A percentile compares a stretch with the other conserved stretches of the same genome.
Conservation (phyloP, 2,113 vertebrate genomes). For the Asarcornis scutulata region DNA sequence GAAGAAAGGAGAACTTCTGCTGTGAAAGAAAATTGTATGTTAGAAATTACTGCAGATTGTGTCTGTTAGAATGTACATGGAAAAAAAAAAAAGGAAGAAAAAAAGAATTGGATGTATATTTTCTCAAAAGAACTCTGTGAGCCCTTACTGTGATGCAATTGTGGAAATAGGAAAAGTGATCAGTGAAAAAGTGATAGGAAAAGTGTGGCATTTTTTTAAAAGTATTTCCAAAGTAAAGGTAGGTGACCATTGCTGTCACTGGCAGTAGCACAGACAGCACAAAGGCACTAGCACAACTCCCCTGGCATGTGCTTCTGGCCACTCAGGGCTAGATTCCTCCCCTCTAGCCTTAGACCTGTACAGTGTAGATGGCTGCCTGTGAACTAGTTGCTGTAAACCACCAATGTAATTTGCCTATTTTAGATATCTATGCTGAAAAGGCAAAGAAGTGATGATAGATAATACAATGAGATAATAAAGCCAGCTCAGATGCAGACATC, state of each 20-base stretch:
- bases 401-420: neutral
- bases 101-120: neutral
- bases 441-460: neutral
- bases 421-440: neutral
- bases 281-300: neutral
- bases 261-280: neutral
- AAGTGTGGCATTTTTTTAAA: neutral
- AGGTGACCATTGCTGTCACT: rapidly evolving
- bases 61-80: neutral
- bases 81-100: neutral
- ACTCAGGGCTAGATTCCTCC: neutral
- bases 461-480: neutral
- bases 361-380: neutral
- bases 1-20: neutral
- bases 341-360: neutral
- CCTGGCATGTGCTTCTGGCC: neutral
- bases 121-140: neutral
- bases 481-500: neutral
- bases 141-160: neutral
- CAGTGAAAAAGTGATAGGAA: too few species aligned
- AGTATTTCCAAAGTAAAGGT: neutral
- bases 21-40: neutral
- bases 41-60: neutral
- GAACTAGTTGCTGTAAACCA: neutral
- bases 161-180: neutral